phyloP scores from a whole-genome alignment of 2,113 vertebrate species.

The Chunga burmeisteri region DNA sequence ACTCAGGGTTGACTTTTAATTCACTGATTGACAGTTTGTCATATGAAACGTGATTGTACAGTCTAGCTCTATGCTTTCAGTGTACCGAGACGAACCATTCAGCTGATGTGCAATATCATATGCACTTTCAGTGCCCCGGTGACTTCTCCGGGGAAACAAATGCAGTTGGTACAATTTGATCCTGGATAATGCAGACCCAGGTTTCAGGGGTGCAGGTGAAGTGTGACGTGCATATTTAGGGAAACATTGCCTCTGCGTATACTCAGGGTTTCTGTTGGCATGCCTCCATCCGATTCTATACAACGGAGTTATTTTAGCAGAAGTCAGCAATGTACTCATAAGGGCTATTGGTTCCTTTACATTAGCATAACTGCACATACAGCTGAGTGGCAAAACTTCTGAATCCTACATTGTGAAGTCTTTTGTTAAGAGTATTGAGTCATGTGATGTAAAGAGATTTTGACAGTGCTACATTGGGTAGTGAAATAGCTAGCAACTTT shows the following conservation, averaged over 20 bases:
- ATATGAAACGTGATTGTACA: neutral
- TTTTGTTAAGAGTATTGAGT: neutral
- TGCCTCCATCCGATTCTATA: neutral
- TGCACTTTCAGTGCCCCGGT: neutral
- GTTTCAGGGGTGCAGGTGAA: neutral
- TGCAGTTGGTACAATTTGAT: neutral
- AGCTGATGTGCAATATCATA: neutral
- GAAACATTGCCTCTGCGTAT: neutral
- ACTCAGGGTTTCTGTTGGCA: neutral
- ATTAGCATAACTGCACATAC: neutral
- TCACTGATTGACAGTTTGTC: neutral
- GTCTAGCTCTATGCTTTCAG: neutral
- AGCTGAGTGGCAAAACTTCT: neutral
- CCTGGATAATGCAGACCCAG: neutral
- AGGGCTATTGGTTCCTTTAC: neutral
- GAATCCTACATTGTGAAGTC: neutral
- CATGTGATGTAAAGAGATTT: neutral
- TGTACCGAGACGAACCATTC: neutral
- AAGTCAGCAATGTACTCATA: neutral
- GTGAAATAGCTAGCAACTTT: neutral
- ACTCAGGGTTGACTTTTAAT: neutral
- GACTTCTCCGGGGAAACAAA: neutral
- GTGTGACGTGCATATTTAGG: neutral
- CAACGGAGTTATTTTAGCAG: neutral
- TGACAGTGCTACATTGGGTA: neutral